Percentiles rank a stretch among this genome's conserved stretches.
Evolutionary conservation across 1,140 invertebrate genomes (phyloP).

Genomic region (Bombus difficillimus): DNA sequence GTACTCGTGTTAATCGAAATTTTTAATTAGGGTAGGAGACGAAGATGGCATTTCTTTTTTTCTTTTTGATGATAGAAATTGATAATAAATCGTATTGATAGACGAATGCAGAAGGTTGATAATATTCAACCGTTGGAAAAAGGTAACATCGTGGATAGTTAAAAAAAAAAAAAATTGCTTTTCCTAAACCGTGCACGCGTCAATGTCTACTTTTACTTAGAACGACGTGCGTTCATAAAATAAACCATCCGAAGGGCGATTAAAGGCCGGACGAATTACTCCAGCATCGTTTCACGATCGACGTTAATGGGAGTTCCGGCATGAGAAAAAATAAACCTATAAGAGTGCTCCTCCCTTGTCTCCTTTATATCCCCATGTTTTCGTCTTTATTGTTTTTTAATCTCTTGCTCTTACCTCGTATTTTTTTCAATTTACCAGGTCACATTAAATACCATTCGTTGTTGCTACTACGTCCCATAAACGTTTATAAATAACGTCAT

Average conservation of each 20-base stretch:
- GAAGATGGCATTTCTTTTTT: too few species aligned
- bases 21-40: too few species aligned
- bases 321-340: conserved; percentile 29
- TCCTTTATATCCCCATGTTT: background rate
- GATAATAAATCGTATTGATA: too few species aligned
- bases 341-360: conserved; percentile 1
- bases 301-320: conserved; percentile 27
- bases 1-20: too few species aligned
- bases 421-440: background rate
- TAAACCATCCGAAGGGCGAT: conserved; percentile 23
- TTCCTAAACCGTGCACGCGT: background rate
- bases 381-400: background rate
- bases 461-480: too few species aligned
- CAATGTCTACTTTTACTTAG: background rate
- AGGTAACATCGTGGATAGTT: background rate
- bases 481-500: too few species aligned
- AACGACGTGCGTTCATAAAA: conserved; percentile 22
- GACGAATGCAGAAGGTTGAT: too few species aligned
- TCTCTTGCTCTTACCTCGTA: background rate
- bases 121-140: background rate
- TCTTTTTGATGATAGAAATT: too few species aligned
- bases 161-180: background rate
- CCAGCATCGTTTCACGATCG: conserved; percentile 5
- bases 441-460: background rate
- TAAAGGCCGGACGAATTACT: conserved; percentile 30